phyloP scores from a whole-genome alignment of 2,888 invertebrate genomes.

The Cacoxenus indagator region DNA sequence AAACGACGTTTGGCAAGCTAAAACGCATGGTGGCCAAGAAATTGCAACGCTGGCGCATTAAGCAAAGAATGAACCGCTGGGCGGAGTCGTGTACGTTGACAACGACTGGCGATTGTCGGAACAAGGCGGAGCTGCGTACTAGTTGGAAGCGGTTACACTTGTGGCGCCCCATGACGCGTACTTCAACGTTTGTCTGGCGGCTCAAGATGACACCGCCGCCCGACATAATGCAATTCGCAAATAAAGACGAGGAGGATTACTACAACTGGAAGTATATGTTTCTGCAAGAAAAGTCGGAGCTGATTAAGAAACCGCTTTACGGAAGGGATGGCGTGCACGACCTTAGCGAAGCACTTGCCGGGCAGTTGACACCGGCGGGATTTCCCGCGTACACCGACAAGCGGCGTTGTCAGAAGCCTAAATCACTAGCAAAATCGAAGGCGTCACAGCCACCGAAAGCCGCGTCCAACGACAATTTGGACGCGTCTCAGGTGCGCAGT shows the following conservation, averaged over 20 bases:
- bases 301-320: too few relatives aligned
- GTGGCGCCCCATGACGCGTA: conserved; percentile 53
- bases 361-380: conserved; percentile 56
- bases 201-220: background rate
- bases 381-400: conserved; percentile 58
- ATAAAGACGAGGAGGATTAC: too few relatives aligned
- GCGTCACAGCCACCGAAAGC: conserved; percentile 26
- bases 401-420: conserved; percentile 29
- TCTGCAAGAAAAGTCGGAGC: too few relatives aligned
- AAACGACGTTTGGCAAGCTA: conserved; percentile 31
- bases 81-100: background rate
- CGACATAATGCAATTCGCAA: conserved; percentile 21
- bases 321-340: conserved; percentile 26
- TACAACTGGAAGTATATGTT: too few relatives aligned
- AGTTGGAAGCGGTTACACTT: conserved; percentile 22
- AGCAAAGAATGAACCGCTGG: background rate
- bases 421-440: background rate
- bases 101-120: background rate
- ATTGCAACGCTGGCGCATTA: background rate
- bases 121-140: conserved; percentile 31
- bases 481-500: conserved; percentile 30
- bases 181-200: conserved; percentile 42
- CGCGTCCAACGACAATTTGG: conserved; percentile 33
- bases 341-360: conserved; percentile 51
- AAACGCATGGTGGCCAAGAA: background rate